phyloP scores from a whole-genome alignment of 1,140 invertebrate genomes.

The Polypedilum vanderplanki region DNA sequence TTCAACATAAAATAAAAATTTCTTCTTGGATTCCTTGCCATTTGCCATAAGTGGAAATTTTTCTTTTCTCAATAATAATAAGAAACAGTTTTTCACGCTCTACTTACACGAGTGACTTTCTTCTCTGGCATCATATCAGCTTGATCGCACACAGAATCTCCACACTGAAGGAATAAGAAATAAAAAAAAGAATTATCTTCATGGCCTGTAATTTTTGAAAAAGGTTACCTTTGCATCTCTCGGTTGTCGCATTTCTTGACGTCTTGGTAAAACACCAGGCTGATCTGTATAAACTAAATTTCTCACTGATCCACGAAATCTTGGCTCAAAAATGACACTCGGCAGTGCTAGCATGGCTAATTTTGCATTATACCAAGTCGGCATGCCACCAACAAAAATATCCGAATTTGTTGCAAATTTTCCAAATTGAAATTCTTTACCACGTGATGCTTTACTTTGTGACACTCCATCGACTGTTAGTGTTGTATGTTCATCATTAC shows the following conservation, averaged over 20 bases:
- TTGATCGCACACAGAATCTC: conserved; percentile 42
- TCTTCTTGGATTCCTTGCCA: too few relatives aligned
- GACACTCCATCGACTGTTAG: conserved; percentile 71
- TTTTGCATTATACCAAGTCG: conserved; percentile 79
- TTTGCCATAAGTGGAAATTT: too few relatives aligned
- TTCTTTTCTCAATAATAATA: too few relatives aligned
- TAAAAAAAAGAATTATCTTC: too few relatives aligned
- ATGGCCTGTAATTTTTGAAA: too few relatives aligned
- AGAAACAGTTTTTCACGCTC: too few relatives aligned
- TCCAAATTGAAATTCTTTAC: conserved; percentile 81
- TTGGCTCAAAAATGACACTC: conserved; percentile 84
- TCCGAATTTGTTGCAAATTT: conserved; percentile 77
- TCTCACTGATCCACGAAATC: conserved; percentile 74
- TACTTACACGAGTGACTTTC: conserved; percentile 40
- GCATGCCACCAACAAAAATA: conserved; percentile 87
- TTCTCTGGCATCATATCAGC: conserved; percentile 38
- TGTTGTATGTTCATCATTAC: conserved; percentile 69
- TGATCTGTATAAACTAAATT: conserved; percentile 80
- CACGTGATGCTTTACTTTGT: conserved; percentile 65
- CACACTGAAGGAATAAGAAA: conserved; percentile 36
- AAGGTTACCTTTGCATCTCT: conserved; percentile 72
- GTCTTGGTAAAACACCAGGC: conserved; percentile 58
- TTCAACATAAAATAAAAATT: too few relatives aligned
- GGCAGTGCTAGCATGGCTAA: conserved; percentile 73
- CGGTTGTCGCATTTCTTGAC: conserved; percentile 68